Evolutionary conservation across 1,140 invertebrate species (phyloP).

Genomic region (Probaryconus sp.): DNA sequence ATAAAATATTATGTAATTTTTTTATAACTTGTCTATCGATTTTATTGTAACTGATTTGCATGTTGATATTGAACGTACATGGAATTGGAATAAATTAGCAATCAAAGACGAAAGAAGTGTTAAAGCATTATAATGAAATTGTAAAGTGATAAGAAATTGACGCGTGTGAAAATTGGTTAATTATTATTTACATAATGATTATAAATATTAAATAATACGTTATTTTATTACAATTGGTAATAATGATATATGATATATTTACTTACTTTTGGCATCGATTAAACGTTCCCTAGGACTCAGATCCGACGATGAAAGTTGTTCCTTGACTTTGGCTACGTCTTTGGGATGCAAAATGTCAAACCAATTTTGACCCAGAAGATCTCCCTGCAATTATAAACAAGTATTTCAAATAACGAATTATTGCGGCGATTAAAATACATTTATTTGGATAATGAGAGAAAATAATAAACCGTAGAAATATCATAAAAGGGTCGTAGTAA

Average conservation of each 20-base stretch:
- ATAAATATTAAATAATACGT: no score
- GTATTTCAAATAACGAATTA: conserved; percentile 4
- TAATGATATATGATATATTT: background rate
- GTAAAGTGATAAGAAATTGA: no score
- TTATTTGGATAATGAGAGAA: conserved; percentile 1
- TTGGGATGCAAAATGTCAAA: conserved; percentile 97
- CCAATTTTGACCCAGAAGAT: conserved; percentile 94
- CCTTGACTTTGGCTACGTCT: conserved; percentile 96
- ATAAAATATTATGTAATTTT: no score
- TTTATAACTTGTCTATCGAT: no score
- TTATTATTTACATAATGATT: no score
- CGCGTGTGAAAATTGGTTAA: no score
- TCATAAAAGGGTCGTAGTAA: conserved; percentile 45
- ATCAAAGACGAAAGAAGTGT: no score
- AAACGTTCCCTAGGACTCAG: conserved; percentile 91
- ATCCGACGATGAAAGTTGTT: conserved; percentile 94
- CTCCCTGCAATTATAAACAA: conserved; percentile 80
- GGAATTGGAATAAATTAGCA: no score
- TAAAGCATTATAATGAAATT: no score
- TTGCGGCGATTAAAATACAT: background rate
- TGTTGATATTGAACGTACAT: no score
- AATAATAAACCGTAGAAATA: conserved; percentile 31
- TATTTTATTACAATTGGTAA: background rate
- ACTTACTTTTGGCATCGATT: conserved; percentile 94
- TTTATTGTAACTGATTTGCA: no score